These are phyloP conservation scores for Drosophila vallismaia DNA, from an alignment of 2,888 invertebrate species.

Conservation along the genomic window DNA sequence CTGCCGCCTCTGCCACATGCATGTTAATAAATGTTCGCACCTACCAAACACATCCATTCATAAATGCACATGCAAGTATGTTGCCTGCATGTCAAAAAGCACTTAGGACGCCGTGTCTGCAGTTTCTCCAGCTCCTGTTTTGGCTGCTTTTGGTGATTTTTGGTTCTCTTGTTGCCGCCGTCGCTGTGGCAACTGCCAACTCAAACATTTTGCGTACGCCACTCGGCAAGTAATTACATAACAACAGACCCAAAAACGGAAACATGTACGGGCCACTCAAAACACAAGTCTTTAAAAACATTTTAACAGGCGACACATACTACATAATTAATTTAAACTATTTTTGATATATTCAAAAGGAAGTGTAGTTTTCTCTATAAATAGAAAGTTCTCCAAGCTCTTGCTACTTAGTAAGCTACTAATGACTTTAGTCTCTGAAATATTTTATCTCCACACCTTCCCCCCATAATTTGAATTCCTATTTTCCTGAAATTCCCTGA, in stretches of 20 bases:
- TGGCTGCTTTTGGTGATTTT: slow-evolving; percentile 28
- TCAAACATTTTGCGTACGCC: slow-evolving; percentile 75
- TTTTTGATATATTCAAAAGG: not conserved
- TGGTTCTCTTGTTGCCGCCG: slow-evolving; percentile 38
- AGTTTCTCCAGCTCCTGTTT: slow-evolving; percentile 8
- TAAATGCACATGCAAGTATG: slow-evolving; percentile 20
- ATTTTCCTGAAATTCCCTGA: not conserved
- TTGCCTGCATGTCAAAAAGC: slow-evolving; percentile 72
- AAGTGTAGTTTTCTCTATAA: not conserved
- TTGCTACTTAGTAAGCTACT: not conserved
- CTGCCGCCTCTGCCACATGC: slow-evolving; percentile 44
- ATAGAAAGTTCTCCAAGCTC: too few relatives aligned
- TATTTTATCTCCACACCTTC: not conserved
- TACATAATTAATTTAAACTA: not conserved
- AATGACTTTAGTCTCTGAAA: not conserved
- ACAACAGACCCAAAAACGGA: slow-evolving; percentile 48
- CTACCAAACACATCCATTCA: slow-evolving; percentile 48
- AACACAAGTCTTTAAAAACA: slow-evolving; percentile 14
- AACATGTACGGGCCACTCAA: slow-evolving; percentile 4
- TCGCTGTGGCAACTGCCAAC: slow-evolving; percentile 63
- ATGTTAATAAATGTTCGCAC: slow-evolving; percentile 78
- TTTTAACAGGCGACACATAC: not conserved
- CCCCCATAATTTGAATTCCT: not conserved
- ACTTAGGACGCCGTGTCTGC: slow-evolving; percentile 54
- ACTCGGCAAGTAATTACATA: slow-evolving; percentile 73